These are phyloP conservation scores for Panzeria rudis DNA, from an alignment of 2,888 invertebrate genomes.

Conservation along the genomic window DNA sequence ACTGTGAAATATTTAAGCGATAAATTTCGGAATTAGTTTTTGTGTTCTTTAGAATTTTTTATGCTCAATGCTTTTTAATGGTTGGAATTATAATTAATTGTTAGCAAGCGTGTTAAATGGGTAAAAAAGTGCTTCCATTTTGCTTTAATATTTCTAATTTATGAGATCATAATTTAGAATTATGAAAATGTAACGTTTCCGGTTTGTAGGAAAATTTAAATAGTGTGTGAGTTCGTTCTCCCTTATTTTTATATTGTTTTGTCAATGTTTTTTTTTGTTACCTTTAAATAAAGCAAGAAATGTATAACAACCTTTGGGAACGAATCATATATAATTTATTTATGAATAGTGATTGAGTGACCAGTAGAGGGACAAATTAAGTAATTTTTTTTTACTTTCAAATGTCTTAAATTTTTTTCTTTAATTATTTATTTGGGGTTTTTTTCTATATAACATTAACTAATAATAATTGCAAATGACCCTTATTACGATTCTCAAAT, in stretches of 20 bases:
- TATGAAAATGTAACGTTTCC: conserved; percentile 65
- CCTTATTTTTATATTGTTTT: background rate
- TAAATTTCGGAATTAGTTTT: conserved; percentile 59
- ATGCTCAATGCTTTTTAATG: conserved; percentile 49
- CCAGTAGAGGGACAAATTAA: background rate
- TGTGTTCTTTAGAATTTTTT: conserved; percentile 26
- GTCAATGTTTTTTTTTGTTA: background rate
- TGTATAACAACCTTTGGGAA: background rate
- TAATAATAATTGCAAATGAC: no score
- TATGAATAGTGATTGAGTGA: background rate
- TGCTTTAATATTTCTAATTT: conserved; percentile 64
- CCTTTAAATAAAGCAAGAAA: background rate
- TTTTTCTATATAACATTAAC: no score
- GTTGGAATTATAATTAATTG: conserved; percentile 66
- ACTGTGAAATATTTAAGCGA: conserved; percentile 79
- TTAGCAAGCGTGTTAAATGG: conserved; percentile 70
- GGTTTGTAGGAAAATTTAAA: conserved; percentile 35
- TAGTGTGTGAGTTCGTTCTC: background rate
- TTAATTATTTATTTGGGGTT: no score
- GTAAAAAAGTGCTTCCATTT: conserved; percentile 50
- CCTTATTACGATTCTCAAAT: no score
- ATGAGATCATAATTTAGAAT: conserved; percentile 72
- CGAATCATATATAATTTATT: background rate
- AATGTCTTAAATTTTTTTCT: no score
- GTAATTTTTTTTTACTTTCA: conserved; percentile 19